Evolutionary conservation across 2,797 vertebrate species (phyloP).

Genomic region (Sitta carolinensis): DNA sequence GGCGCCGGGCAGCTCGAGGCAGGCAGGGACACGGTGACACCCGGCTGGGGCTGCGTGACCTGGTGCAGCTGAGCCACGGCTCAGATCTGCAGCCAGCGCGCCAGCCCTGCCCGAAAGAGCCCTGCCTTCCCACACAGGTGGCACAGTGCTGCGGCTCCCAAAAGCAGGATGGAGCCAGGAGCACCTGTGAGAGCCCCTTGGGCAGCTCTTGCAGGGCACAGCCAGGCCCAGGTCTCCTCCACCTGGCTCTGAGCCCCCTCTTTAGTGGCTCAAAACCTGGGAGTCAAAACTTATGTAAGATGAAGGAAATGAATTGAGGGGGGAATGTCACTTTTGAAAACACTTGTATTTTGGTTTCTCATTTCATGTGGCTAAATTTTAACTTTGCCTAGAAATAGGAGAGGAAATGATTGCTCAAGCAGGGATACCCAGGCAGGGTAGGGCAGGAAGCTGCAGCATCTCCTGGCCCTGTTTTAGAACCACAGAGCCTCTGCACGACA

Average conservation of each 20-base stretch:
- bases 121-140: neutral
- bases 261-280: neutral
- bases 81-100: neutral
- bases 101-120: neutral
- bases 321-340: neutral
- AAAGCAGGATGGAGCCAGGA: accelerated
- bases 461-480: neutral
- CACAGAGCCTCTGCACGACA: neutral
- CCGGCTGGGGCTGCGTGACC: neutral
- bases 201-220: accelerated
- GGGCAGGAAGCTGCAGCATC: neutral
- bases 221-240: neutral
- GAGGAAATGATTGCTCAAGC: neutral
- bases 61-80: neutral
- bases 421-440: neutral
- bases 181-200: neutral
- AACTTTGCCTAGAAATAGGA: neutral
- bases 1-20: neutral
- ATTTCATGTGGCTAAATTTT: neutral
- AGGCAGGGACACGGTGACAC: neutral
- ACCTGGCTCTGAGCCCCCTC: neutral
- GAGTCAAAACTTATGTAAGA: neutral
- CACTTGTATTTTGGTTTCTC: neutral
- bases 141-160: neutral
- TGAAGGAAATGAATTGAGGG: neutral